These are phyloP conservation scores for Epinotia demarniana DNA, from an alignment of 2,888 invertebrate genomes.

Conservation along the genomic window DNA sequence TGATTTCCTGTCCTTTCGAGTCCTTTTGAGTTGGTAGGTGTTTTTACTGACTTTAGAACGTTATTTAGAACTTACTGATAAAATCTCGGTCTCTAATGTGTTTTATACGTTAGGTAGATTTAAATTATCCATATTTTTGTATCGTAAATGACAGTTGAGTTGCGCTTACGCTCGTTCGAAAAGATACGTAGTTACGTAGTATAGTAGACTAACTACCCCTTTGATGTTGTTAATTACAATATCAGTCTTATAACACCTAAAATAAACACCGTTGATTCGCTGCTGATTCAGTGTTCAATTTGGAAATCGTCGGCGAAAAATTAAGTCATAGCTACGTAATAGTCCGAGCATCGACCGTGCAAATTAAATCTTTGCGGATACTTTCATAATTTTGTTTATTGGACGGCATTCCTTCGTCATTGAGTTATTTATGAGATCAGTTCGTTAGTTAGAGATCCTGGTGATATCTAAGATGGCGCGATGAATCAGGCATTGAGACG, in stretches of 20 bases:
- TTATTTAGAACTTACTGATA: too few relatives aligned
- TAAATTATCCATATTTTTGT: too few relatives aligned
- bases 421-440: constrained; percentile 7
- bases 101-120: too few relatives aligned
- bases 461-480: constrained; percentile 1
- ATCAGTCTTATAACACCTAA: not conserved
- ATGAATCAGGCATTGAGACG: not conserved
- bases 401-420: constrained; percentile 3
- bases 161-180: not conserved
- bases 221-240: not conserved
- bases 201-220: too few relatives aligned
- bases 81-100: too few relatives aligned
- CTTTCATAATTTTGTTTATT: constrained; percentile 28
- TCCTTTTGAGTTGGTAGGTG: too few relatives aligned
- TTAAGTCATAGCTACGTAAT: constrained; percentile 26
- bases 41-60: too few relatives aligned
- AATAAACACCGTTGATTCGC: constrained; percentile 4
- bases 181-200: too few relatives aligned
- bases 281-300: constrained; percentile 6
- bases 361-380: constrained; percentile 11
- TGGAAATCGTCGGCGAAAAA: constrained; percentile 9
- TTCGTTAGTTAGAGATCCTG: not conserved
- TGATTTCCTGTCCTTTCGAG: too few relatives aligned
- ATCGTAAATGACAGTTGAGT: not conserved
- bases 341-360: constrained; percentile 1